Percentiles rank a stretch among this genome's conserved stretches.
Conservation (phyloP, 2,888 invertebrate genomes). For the Electrophaes corylata region DNA sequence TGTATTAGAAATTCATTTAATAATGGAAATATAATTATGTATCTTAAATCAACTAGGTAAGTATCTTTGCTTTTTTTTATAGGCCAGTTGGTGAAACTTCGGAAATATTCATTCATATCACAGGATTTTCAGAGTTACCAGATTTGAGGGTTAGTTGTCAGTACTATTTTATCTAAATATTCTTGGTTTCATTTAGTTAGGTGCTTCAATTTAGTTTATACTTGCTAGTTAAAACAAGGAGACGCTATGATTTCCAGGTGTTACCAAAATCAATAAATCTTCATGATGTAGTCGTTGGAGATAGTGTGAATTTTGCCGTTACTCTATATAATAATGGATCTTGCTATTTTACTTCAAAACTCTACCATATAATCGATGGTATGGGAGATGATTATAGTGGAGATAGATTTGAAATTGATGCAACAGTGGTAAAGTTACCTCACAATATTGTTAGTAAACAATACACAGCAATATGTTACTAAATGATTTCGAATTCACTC, state of each 20-base stretch:
- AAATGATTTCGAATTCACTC: background rate
- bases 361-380: constrained; percentile 62
- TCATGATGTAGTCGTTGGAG: constrained; percentile 68
- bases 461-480: background rate
- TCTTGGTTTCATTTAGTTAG: background rate
- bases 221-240: background rate
- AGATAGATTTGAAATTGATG: constrained; percentile 67
- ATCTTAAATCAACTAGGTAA: too few relatives aligned
- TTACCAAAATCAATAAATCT: constrained; percentile 67
- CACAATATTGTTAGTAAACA: background rate
- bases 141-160: constrained; percentile 62
- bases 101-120: constrained; percentile 67
- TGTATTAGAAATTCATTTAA: background rate
- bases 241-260: constrained; percentile 56
- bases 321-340: constrained; percentile 71
- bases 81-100: constrained; percentile 74
- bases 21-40: background rate
- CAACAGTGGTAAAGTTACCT: constrained; percentile 57
- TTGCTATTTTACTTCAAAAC: constrained; percentile 69
- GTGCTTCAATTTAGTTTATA: background rate
- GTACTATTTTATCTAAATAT: background rate
- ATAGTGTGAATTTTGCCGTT: constrained; percentile 51
- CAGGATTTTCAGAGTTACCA: constrained; percentile 73
- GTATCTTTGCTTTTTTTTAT: constrained; percentile 32
- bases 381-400: constrained; percentile 67